Percentiles rank a stretch among this genome's conserved stretches.
These are phyloP conservation scores for Erpobdella octoculata DNA, from an alignment of 2,888 invertebrate genomes.

Conservation along the genomic window DNA sequence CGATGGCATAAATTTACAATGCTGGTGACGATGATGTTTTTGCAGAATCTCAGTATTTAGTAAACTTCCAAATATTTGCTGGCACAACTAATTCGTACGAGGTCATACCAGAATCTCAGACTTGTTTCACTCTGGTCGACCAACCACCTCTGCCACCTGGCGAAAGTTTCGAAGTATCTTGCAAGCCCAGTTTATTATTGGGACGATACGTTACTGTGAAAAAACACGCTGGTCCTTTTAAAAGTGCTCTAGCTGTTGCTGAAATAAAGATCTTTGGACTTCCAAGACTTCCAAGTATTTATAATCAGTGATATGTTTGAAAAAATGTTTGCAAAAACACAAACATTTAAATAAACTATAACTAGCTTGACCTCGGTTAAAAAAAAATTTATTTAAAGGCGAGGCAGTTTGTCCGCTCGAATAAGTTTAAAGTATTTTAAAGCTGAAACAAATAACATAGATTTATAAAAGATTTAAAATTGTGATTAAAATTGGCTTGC, in stretches of 20 bases:
- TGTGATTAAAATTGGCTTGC: too few relatives aligned
- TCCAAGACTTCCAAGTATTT: slow-evolving; percentile 2
- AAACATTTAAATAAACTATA: too few relatives aligned
- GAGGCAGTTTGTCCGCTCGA: too few relatives aligned
- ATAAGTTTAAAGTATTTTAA: too few relatives aligned
- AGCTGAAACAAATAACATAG: too few relatives aligned
- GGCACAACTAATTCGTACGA: background rate
- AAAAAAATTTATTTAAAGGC: too few relatives aligned
- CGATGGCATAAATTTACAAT: background rate
- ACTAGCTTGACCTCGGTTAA: too few relatives aligned
- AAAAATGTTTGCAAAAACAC: too few relatives aligned
- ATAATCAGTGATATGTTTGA: too few relatives aligned
- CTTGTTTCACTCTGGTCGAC: background rate
- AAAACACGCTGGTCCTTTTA: background rate
- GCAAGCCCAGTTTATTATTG: background rate
- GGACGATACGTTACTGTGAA: slow-evolving; percentile 4
- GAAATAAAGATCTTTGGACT: slow-evolving; percentile 4
- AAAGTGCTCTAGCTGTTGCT: background rate
- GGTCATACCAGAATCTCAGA: background rate
- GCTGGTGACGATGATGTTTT: background rate
- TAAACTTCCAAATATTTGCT: slow-evolving; percentile 3
- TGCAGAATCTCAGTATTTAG: background rate
- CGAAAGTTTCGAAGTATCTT: background rate
- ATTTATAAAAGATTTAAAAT: too few relatives aligned
- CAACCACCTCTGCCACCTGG: background rate